Evolutionary conservation across 2,113 vertebrate species (phyloP), one percentile per base, ranked within the genome.

Genomic region (Sinocyclocheilus rhinocerous): DNA sequence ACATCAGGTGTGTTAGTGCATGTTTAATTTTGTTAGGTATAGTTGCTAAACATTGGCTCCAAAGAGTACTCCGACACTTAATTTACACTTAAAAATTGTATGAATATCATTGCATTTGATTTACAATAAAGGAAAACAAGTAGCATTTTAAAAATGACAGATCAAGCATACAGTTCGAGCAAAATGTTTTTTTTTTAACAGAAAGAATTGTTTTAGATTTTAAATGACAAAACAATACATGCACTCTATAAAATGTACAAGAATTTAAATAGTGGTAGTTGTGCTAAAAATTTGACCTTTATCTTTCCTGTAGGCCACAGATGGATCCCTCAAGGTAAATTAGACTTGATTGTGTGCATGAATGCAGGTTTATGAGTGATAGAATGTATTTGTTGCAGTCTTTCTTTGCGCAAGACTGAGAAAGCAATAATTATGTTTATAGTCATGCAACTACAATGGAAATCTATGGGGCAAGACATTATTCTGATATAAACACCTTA

Each of bases 1-100:
- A 96, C 89, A 96, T 97, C 93, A 98, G 96, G 98, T 98, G 93
- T 95, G 92, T 90, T n/a, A 16, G 22, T 69, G 6, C 20, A 20
- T 72, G n/a, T 65, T 48, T 26, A 15, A 48, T 48, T 11, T 48
- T 48, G 45, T 48, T 12, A 48, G 8, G 8, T 12, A 48, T 12
- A 48, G 45, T 12, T 48, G 45, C 9, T 42, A 42, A 42, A 42
- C 7, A 42, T 1, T 9, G 42, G 42, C 42, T 42, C 42, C 42
- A 42, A 42, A 42, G 42, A 42, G 42, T 42, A 42, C 9, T 42
- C 7, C 9, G 42, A 42, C 7, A 42, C 42, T 42, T 42, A 42
- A 42, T 42, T 42, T 9, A 42, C 42, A 45, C 10, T 45, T 39
- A 4, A 45, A 45, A 10, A 10, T 45, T 39, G 39, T 39, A 39